These are phyloP conservation scores for Cataglyphis livida DNA, from an alignment of 2,888 invertebrate species.

Conservation along the genomic window DNA sequence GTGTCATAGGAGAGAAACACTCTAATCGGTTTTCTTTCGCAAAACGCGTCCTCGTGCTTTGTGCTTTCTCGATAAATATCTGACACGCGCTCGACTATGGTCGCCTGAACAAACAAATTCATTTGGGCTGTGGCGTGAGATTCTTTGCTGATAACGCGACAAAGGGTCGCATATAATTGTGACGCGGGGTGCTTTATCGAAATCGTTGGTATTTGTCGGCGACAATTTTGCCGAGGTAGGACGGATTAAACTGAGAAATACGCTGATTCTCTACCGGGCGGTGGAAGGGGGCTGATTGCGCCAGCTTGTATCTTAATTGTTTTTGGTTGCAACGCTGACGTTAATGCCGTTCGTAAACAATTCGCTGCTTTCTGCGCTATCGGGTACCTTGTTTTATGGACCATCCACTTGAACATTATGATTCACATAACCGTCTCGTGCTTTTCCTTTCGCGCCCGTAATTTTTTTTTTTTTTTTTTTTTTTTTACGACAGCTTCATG, in stretches of 20 bases:
- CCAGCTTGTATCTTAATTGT: constrained; percentile 77
- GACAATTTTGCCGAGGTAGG: constrained; percentile 25
- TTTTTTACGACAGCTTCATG: background rate
- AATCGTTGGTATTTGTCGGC: constrained; percentile 30
- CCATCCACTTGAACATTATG: constrained; percentile 19
- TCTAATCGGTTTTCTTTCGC: constrained; percentile 29
- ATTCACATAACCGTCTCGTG: constrained; percentile 17
- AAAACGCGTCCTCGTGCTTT: constrained; percentile 6
- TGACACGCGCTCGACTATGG: constrained; percentile 29
- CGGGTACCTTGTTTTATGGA: constrained; percentile 37
- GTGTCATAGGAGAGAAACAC: constrained; percentile 19
- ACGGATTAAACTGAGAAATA: constrained; percentile 55
- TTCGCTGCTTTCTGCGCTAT: constrained; percentile 63
- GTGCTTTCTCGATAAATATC: constrained; percentile 45
- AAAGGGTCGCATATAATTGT: constrained; percentile 44
- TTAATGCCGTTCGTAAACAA: constrained; percentile 79
- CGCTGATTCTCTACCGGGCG: constrained; percentile 40
- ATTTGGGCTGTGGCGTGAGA: constrained; percentile 23
- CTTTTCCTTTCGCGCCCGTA: constrained; percentile 22
- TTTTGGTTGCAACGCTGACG: constrained; percentile 73
- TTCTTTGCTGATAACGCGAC: constrained; percentile 23
- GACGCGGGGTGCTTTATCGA: constrained; percentile 48
- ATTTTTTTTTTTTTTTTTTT: constrained; percentile 11
- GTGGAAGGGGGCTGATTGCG: constrained; percentile 18
- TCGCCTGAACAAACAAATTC: constrained; percentile 37